Evolutionary conservation across 1,140 invertebrate species (phyloP), one percentile per base, ranked within the genome.

Genomic region (Aphelinus atriplicis): DNA sequence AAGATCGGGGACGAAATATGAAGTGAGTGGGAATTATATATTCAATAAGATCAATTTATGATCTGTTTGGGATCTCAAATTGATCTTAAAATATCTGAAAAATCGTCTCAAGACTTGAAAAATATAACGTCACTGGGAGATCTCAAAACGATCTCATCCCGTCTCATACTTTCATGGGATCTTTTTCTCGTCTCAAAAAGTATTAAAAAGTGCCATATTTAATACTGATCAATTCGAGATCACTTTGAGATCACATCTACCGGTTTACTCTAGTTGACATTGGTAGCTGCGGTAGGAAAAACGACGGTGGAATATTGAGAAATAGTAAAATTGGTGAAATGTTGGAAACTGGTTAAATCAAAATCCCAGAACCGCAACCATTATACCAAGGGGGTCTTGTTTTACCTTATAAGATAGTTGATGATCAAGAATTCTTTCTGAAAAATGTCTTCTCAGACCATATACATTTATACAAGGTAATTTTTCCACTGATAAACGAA

Each of bases 371-470:
- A 67, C 76, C 80, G 48, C 73, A 60, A 67, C 78, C 78, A 63
- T 76, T 82, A 76, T 77, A 77, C 7, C 60, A 69, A 42, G 76
- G 69, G 75, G 79, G 82, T 68, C 60, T 78, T 65, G 26, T 73
- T 9, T 43, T 82, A 63, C 81, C 80, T 42, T 81, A 79, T 78
- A 78, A 84, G 9, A 79, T 85, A 51, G 80, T 87, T 1, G 84
- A 72, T 26, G 83, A 85, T 70, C 82, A 85, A 71, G 87, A 83
- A 48, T 88, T 89, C 78, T 78, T 71, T 55, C 75, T 86, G 57
- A 72, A 66, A 60, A 73, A 42, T 57, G 84, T 76, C 50, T 87
- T 43, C 70, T 87, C 72, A 77, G 83, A 64, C 87, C 88, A 57
- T 89, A 84, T 79, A 74, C 82, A 43, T 26, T 26, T 26, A 81